Conservation (phyloP, 2,113 vertebrate species). For the Furnarius figulus region DNA sequence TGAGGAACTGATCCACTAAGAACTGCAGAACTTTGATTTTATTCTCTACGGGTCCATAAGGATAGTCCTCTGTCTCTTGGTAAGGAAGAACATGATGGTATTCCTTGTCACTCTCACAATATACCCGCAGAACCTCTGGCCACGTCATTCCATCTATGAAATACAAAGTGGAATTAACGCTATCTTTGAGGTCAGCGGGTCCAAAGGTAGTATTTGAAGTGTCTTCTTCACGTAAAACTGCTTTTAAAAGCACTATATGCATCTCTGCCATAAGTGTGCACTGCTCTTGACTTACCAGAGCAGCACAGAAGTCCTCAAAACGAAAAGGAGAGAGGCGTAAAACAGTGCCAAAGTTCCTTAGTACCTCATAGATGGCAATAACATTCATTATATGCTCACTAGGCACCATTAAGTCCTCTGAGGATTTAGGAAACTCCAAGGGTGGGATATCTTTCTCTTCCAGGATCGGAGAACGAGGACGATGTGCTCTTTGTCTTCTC, state of each 20-base stretch:
- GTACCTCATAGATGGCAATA: constrained; percentile 93
- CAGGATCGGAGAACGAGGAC: constrained; percentile 90
- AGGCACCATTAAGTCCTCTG: constrained; percentile 94
- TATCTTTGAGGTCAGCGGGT: constrained; percentile 97
- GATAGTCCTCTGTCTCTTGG: constrained; percentile 94
- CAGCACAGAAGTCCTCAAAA: constrained; percentile 98
- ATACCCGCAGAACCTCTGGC: constrained; percentile 94
- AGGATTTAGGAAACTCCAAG: constrained; percentile 90
- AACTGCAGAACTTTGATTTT: constrained; percentile 98
- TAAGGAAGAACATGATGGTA: constrained; percentile 91
- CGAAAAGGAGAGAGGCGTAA: constrained; percentile 95
- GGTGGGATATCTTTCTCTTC: constrained; percentile 93
- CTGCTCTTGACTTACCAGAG: constrained; percentile 94
- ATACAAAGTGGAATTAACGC: constrained; percentile 95
- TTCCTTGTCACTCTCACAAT: constrained; percentile 95
- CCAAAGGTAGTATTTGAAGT: constrained; percentile 97
- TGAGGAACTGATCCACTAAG: constrained; percentile 96
- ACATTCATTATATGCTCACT: constrained; percentile 91
- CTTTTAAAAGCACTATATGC: constrained; percentile 92
- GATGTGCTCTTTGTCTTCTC: constrained; percentile 84
- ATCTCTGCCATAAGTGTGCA: constrained; percentile 97
- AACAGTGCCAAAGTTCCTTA: constrained; percentile 95
- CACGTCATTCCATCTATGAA: constrained; percentile 99
- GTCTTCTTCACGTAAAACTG: constrained; percentile 95
- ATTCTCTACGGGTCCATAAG: constrained; percentile 89